Conservation (phyloP, 1,140 invertebrate genomes). For the Tachypleus tridentatus region DNA sequence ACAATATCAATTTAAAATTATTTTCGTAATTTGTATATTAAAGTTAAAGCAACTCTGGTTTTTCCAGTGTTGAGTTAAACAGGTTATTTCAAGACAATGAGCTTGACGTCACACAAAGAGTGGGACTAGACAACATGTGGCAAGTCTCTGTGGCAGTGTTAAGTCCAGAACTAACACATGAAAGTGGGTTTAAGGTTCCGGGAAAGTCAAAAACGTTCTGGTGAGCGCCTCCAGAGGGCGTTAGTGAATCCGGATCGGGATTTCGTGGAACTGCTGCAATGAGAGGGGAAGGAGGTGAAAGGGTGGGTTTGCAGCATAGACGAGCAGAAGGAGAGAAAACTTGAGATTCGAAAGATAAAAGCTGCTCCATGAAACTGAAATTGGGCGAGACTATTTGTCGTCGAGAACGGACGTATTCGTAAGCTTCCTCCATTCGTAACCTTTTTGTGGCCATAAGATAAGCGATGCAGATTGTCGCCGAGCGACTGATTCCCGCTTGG, state of each 20-base stretch:
- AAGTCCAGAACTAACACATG: not conserved
- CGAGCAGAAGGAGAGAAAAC: slow-evolving; percentile 29
- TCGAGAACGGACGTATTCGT: slow-evolving; percentile 51
- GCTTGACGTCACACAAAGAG: too few species aligned
- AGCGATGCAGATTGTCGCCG: slow-evolving; percentile 69
- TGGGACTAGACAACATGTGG: slow-evolving; percentile 6
- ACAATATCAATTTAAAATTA: too few species aligned
- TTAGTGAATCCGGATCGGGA: slow-evolving; percentile 13
- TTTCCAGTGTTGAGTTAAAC: too few species aligned
- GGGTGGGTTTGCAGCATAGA: not conserved
- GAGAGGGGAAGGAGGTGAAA: slow-evolving; percentile 9
- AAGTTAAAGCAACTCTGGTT: too few species aligned
- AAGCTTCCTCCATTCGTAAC: slow-evolving; percentile 64
- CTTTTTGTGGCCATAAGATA: slow-evolving; percentile 74
- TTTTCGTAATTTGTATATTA: too few species aligned
- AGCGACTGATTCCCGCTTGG: slow-evolving; percentile 76
- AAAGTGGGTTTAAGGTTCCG: not conserved
- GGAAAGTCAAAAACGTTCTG: slow-evolving; percentile 14
- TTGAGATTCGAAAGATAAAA: slow-evolving; percentile 58
- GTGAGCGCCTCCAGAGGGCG: slow-evolving; percentile 8
- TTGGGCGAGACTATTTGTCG: slow-evolving; percentile 76
- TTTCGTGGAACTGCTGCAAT: slow-evolving; percentile 9
- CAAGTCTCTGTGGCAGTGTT: slow-evolving; percentile 5
- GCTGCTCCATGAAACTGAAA: slow-evolving; percentile 75
- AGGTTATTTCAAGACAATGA: too few species aligned